phyloP scores from a whole-genome alignment of 2,113 vertebrate genomes.

The human (Homo sapiens) region DNA sequence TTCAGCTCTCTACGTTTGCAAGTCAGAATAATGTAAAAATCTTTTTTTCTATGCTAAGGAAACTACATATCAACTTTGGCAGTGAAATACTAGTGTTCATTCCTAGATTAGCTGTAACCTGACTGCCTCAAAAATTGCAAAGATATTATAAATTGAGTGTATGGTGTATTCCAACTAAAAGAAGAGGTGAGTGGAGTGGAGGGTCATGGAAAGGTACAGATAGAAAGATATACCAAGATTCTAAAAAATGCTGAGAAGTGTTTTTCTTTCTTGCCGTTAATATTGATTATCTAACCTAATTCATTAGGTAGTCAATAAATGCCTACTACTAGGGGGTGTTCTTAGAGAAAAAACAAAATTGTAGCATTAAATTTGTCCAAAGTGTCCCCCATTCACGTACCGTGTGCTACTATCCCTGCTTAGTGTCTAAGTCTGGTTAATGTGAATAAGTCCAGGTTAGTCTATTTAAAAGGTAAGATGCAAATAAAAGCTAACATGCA shows the following conservation, averaged over 20 bases:
- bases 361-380: background rate
- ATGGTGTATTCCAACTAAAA: background rate
- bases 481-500: background rate
- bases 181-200: background rate
- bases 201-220: background rate
- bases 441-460: background rate
- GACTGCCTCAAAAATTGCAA: background rate
- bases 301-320: background rate
- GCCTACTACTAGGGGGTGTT: too few species aligned
- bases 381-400: background rate
- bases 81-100: background rate
- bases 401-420: background rate
- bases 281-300: background rate
- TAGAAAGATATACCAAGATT: background rate
- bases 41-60: background rate
- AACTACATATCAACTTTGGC: background rate
- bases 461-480: background rate
- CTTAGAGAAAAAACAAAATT: background rate
- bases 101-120: background rate
- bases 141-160: background rate
- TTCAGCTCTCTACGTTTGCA: background rate
- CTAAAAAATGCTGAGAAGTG: background rate
- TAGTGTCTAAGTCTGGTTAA: background rate
- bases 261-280: background rate
- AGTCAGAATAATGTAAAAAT: background rate